Percentiles rank a stretch among this genome's conserved stretches.
Conservation (phyloP, 64 coral and sea anemone genomes). For the Montipora foliosa region DNA sequence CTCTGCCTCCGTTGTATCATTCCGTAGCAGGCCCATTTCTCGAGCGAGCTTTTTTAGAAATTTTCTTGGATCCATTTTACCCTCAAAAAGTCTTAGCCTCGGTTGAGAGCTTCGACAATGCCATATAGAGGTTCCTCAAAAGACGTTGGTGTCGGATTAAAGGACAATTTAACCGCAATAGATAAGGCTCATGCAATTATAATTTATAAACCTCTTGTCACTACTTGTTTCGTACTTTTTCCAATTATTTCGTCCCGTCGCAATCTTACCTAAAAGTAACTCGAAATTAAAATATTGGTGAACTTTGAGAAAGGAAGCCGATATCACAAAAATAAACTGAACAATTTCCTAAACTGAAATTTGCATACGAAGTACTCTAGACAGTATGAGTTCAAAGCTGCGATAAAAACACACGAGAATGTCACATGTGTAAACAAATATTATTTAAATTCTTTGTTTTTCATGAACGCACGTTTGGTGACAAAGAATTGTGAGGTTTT, state of each 20-base stretch:
- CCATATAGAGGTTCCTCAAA: neutral
- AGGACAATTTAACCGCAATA: neutral
- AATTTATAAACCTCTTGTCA: neutral
- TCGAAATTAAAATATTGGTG: neutral
- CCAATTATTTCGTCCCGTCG: neutral
- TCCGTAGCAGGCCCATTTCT: neutral
- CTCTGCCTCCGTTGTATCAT: neutral
- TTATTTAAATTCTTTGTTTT: neutral
- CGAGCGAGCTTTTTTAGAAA: conserved; percentile 24
- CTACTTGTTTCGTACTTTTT: neutral
- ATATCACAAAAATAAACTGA: conserved; percentile 39
- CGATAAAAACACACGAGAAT: neutral
- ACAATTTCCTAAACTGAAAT: conserved; percentile 21
- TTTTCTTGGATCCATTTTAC: conserved; percentile 31
- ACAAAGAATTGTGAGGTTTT: neutral
- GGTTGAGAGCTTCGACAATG: neutral
- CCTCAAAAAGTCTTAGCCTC: neutral
- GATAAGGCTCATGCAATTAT: neutral
- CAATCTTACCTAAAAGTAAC: conserved; percentile 1
- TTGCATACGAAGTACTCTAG: conserved; percentile 17
- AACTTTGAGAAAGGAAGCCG: neutral
- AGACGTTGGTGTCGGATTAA: neutral
- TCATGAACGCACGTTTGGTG: neutral
- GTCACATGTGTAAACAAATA: neutral
- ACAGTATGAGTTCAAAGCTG: neutral